These are phyloP conservation scores for Vidua macroura DNA, from an alignment of 2,113 vertebrate species.

Conservation along the genomic window DNA sequence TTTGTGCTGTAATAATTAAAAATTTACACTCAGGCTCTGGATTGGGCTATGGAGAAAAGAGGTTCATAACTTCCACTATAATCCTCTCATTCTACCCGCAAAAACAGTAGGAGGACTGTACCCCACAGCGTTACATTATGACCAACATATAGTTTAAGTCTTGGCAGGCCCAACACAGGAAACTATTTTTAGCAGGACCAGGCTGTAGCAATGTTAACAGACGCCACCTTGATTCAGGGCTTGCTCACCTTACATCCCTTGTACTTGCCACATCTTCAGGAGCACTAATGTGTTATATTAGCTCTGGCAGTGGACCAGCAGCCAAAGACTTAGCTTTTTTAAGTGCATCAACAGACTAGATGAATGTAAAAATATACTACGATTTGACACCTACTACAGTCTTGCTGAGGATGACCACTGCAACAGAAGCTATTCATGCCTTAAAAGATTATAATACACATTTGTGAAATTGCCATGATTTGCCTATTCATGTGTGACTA, in stretches of 20 bases:
- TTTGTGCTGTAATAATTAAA: background rate
- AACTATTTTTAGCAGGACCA: background rate
- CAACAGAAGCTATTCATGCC: background rate
- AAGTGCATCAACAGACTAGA: background rate
- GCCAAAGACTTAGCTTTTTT: background rate
- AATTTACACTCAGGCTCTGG: background rate
- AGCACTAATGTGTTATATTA: background rate
- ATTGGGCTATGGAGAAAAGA: background rate
- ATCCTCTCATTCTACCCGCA: background rate
- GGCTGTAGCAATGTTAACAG: background rate
- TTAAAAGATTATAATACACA: background rate
- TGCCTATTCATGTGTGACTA: background rate
- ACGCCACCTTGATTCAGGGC: background rate
- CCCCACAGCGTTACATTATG: fast-evolving
- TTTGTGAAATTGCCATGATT: background rate
- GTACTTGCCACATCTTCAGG: background rate
- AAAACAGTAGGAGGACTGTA: background rate
- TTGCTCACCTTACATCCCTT: background rate
- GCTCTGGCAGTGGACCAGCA: background rate
- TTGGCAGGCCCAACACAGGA: background rate
- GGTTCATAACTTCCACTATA: background rate
- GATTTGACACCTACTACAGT: background rate
- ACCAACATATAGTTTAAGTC: background rate
- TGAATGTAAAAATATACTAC: background rate
- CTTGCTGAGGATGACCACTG: background rate